Base-by-base conservation (phyloP, 1,140 invertebrate species). In the Drosophila murphyi region DNA sequence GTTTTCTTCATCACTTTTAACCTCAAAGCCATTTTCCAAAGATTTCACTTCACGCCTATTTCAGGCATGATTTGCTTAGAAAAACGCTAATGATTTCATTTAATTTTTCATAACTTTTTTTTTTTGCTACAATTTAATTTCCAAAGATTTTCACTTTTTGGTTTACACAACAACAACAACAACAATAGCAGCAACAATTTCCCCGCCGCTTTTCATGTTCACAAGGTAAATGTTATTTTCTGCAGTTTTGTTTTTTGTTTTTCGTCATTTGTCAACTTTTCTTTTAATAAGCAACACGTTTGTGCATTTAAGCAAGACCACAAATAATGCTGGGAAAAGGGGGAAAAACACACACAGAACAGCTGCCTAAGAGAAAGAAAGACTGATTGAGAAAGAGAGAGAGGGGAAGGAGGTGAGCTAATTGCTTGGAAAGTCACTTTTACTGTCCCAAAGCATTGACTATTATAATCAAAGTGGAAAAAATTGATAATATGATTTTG, bases 141-240 rank as follows among this genome's bases (percentile, higher is more conserved):
- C 61, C 57, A 20, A 50, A 80, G 56, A 65, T 83, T 85, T 85
- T 83, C 82, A 85, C 81, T 86, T 85, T 85, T 80, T 52, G n/a
- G 32, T 56, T 43, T 61, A 35, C 12, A 12, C 12, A 20, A 20
- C 20, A 20, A 20, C 20, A 20, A 20, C 20, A 20, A 20, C 20
- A 20, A 20, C 20, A 20, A 48, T 31, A 20, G 20, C 34, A 35
- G 20, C 28, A 12, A 28, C 32, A 39, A 12, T 67, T 57, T 72
- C 43, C 20, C 61, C 37, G 69, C 29, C 51, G 55, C 29, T 72
- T 72, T 54, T 54, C 67, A 61, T 37, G 50, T 48, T 43, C 37
- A 31, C 63, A 29, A 51, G 60, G 45, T 67, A 78, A 78, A 70
- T 56, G 67, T 70, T 62, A 71, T 77, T 63, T 71, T 52, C 78